These are phyloP conservation scores for Dicranocentrus wangi DNA, from an alignment of 2,888 invertebrate species.

Conservation along the genomic window DNA sequence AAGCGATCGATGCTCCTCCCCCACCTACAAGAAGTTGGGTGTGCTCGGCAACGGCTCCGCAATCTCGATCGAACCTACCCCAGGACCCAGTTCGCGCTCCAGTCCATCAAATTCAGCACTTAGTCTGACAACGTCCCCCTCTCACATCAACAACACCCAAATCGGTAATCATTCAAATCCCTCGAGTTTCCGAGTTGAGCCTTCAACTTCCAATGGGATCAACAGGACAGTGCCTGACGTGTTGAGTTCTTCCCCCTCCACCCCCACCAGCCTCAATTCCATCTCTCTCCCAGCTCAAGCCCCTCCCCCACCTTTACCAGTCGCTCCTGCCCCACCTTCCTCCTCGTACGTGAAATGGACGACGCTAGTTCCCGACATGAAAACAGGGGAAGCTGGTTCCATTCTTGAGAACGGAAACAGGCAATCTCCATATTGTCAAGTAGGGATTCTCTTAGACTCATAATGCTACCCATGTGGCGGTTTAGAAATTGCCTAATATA, in stretches of 20 bases:
- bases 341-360: slow-evolving; percentile 70
- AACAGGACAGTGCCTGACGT: slow-evolving; percentile 55
- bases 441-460: slow-evolving; percentile 67
- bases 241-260: slow-evolving; percentile 44
- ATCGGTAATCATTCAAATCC: slow-evolving; percentile 28
- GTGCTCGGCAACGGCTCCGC: slow-evolving; percentile 57
- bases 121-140: slow-evolving; percentile 21
- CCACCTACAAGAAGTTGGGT: slow-evolving; percentile 65
- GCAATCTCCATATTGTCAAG: slow-evolving; percentile 70
- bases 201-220: slow-evolving; percentile 41
- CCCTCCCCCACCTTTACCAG: background rate
- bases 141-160: slow-evolving; percentile 41
- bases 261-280: slow-evolving; percentile 32
- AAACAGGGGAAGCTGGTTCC: slow-evolving; percentile 62
- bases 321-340: slow-evolving; percentile 26
- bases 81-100: slow-evolving; percentile 47
- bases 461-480: slow-evolving; percentile 37
- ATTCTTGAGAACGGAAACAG: slow-evolving; percentile 49
- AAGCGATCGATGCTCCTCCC: slow-evolving; percentile 33
- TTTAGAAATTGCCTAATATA: no score
- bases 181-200: background rate
- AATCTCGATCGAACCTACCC: slow-evolving; percentile 32
- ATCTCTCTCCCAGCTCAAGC: background rate
- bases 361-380: slow-evolving; percentile 68
- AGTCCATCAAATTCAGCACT: slow-evolving; percentile 15